Evolutionary conservation across 2,888 invertebrate genomes (phyloP), one percentile per base, ranked within the genome.

Genomic region (Hemithea aestivaria): DNA sequence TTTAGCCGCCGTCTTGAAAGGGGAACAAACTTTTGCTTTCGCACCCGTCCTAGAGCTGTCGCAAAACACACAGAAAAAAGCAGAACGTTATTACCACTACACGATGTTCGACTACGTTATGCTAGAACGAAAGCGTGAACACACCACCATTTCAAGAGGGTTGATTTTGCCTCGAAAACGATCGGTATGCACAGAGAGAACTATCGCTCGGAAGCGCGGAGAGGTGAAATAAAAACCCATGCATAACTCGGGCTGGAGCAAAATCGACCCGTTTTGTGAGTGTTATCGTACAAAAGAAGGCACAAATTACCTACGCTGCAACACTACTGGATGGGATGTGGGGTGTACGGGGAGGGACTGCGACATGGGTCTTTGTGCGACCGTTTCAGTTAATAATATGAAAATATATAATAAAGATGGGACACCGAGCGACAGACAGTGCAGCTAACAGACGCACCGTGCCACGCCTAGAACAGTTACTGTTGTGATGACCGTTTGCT

Each of bases 1-100:
- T 90, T 91, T 91, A 88, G 91, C 89, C 82, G 91, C 91, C 88
- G 90, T 91, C 91, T 91, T 92, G 90, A 91, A 91, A 89, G 91
- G 90, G 84, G 90, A 90, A 89, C 91, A 91, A 79, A 87, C 88
- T 89, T 90, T 90, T 83, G 89, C 88, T 89, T 90, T 90, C 89
- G 84, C 75, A 73, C 87, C 82, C 78, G 85, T 76, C 78, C 84
- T 88, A 87, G 82, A 84, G 84, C 87, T 88, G 87, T 81, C 76
- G 82, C 80, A 79, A 77, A 76, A 79, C 78, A 78, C 80, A 76
- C 74, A 74, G 72, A 81, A 80, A 70, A 84, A 79, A 56, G 51
- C 53, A 36, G 46, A 40, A 45, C 21, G 48, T 53, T 53, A 53
- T 48, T 53, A 50, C 50, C 40, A 38, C 41, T 40, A 51, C 43